Conservation (phyloP, 2,113 vertebrate genomes). For the Meleagris gallopavo region DNA sequence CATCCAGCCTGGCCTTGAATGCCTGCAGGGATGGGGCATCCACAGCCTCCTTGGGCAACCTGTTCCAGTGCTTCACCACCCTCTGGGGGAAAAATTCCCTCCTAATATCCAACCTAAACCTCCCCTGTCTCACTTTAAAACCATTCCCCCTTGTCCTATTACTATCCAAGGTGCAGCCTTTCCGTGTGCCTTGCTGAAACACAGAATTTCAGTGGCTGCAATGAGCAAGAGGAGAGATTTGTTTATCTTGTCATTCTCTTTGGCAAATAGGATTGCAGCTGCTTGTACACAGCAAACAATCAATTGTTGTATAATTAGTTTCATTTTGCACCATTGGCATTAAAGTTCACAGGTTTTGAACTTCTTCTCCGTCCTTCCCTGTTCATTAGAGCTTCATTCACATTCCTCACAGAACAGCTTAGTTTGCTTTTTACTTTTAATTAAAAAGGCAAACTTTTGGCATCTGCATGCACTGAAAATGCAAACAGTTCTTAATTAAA, state of each 20-base stretch:
- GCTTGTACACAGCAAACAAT: neutral
- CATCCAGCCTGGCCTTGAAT: too few relatives aligned
- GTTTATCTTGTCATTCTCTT: neutral
- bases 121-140: too few relatives aligned
- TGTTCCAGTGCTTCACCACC: too few relatives aligned
- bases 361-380: conserved; percentile 23
- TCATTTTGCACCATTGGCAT: neutral
- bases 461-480: conserved; percentile 40
- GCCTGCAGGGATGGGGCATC: too few relatives aligned
- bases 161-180: neutral
- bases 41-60: too few relatives aligned
- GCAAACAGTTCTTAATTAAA: conserved; percentile 74
- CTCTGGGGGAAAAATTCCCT: too few relatives aligned
- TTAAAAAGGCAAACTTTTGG: conserved; percentile 71
- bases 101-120: too few relatives aligned
- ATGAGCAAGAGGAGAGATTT: neutral
- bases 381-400: conserved; percentile 23
- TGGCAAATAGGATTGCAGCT: neutral
- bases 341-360: conserved; percentile 42
- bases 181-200: neutral
- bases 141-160: too few relatives aligned
- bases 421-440: conserved; percentile 73
- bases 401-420: conserved; percentile 44
- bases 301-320: conserved; percentile 12
- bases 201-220: neutral